These are phyloP conservation scores for Cenopis cana DNA, from an alignment of 2,888 invertebrate species.

Conservation along the genomic window DNA sequence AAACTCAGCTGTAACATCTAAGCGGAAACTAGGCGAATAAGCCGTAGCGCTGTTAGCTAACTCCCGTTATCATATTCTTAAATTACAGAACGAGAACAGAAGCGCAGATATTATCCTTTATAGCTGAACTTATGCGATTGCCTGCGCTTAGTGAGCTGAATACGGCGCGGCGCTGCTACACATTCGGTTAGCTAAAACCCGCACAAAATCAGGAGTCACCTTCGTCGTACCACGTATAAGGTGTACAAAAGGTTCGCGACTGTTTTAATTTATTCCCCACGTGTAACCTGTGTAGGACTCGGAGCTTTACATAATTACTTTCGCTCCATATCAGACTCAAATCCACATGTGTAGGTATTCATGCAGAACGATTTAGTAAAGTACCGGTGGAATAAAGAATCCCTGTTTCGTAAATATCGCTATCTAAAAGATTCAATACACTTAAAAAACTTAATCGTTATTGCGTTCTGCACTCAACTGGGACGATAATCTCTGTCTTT, in stretches of 20 bases:
- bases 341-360: neutral
- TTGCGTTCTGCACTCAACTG: constrained; percentile 31
- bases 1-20: neutral
- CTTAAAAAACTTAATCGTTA: constrained; percentile 26
- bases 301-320: constrained; percentile 34
- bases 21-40: constrained; percentile 7
- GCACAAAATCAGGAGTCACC: constrained; percentile 28
- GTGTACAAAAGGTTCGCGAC: constrained; percentile 18
- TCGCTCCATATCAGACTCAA: constrained; percentile 11
- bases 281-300: constrained; percentile 23
- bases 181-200: constrained; percentile 15
- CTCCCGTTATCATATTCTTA: constrained; percentile 32
- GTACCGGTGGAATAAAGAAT: constrained; percentile 11
- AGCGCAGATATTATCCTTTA: constrained; percentile 31
- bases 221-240: constrained; percentile 6
- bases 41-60: constrained; percentile 17
- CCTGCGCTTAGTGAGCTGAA: neutral
- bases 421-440: constrained; percentile 23
- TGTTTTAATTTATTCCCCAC: constrained; percentile 29
- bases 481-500: constrained; percentile 14
- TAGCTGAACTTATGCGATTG: constrained; percentile 29
- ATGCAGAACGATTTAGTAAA: constrained; percentile 24
- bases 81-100: constrained; percentile 30
- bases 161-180: neutral
- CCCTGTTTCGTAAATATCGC: constrained; percentile 8